Conservation (phyloP, 2,888 invertebrate species). For the Crioceris asparagi region DNA sequence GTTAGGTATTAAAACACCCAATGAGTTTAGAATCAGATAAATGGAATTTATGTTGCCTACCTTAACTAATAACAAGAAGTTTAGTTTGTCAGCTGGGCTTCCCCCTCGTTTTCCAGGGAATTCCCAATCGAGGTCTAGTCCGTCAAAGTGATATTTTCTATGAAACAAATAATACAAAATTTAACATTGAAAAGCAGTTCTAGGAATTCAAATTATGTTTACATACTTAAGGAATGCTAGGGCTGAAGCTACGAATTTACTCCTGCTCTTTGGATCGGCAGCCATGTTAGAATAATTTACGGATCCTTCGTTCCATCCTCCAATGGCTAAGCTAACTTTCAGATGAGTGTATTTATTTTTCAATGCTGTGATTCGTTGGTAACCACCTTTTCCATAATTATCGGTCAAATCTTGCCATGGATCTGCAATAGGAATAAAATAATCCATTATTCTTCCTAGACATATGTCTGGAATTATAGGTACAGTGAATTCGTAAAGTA, state of each 20-base stretch:
- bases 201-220: too few relatives aligned
- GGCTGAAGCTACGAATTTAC: conserved; percentile 59
- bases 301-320: conserved; percentile 89
- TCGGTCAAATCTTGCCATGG: conserved; percentile 68
- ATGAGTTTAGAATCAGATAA: too few relatives aligned
- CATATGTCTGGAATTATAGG: too few relatives aligned
- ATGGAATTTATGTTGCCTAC: conserved; percentile 34
- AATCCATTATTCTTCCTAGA: not conserved
- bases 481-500: too few relatives aligned
- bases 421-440: conserved; percentile 39
- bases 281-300: conserved; percentile 60
- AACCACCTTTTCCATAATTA: conserved; percentile 62
- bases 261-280: conserved; percentile 49
- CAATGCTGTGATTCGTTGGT: conserved; percentile 54
- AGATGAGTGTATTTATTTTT: conserved; percentile 59
- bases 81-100: conserved; percentile 58
- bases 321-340: conserved; percentile 64
- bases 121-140: conserved; percentile 77
- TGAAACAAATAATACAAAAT: conserved; percentile 25
- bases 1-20: too few relatives aligned
- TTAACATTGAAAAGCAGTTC: too few relatives aligned
- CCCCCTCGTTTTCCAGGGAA: conserved; percentile 74
- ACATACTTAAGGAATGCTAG: conserved; percentile 54
- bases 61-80: conserved; percentile 67
- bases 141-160: conserved; percentile 63